These are phyloP conservation scores for Austrolebias charrua DNA, from an alignment of 2,797 vertebrate species.

Conservation along the genomic window DNA sequence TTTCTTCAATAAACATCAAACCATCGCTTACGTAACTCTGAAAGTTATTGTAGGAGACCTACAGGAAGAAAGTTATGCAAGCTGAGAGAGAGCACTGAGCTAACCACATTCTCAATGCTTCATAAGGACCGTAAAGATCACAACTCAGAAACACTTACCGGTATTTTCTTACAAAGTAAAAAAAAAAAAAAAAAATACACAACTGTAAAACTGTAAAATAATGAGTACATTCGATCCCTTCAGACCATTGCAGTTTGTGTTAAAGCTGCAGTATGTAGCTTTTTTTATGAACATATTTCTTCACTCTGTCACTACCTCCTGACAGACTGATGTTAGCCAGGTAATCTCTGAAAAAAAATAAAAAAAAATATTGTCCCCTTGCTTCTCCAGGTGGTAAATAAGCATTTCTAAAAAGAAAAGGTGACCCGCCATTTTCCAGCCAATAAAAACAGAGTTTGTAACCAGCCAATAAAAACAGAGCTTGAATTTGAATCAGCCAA, in stretches of 20 bases:
- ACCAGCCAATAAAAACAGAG: no score
- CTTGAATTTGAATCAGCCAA: no score
- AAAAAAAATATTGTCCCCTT: no score
- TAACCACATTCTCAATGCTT: constrained; percentile 35
- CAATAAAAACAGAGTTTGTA: no score
- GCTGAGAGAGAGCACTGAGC: constrained; percentile 16
- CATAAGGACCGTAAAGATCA: constrained; percentile 12
- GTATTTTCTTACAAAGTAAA: background rate
- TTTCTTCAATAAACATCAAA: background rate
- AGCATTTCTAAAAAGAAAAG: no score
- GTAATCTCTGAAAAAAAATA: no score
- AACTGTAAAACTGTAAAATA: background rate
- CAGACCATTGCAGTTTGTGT: background rate
- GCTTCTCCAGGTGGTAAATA: no score
- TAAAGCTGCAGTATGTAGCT: no score
- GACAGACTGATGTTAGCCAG: no score
- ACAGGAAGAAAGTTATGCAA: constrained; percentile 12
- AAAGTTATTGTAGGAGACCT: constrained; percentile 9
- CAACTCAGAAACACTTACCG: background rate
- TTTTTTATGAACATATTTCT: no score
- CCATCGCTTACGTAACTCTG: background rate
- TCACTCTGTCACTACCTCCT: no score
- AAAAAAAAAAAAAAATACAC: background rate
- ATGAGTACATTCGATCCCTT: background rate
- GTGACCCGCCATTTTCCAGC: no score